Conservation (phyloP, 2,888 invertebrate genomes). For the Timema podura region DNA sequence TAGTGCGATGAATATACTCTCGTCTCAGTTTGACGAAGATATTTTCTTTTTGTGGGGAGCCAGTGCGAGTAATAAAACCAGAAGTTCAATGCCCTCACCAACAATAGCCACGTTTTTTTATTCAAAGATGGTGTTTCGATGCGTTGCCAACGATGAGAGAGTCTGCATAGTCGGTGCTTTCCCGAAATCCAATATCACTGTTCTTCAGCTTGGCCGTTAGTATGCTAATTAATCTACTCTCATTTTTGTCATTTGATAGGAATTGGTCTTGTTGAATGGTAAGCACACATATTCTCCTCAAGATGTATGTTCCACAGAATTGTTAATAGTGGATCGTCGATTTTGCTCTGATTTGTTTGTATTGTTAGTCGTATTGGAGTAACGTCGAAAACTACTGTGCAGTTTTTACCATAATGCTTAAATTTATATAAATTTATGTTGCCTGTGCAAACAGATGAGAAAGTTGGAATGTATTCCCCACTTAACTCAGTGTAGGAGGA, state of each 20-base stretch:
- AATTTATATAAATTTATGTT: neutral
- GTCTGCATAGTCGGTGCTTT: no score
- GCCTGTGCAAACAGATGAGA: no score
- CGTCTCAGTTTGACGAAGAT: neutral
- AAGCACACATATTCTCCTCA: neutral
- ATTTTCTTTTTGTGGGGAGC: neutral
- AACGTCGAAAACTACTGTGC: constrained; percentile 2
- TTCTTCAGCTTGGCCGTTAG: neutral
- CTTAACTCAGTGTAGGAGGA: no score
- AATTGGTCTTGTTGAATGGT: neutral
- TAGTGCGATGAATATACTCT: neutral
- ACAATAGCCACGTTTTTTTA: no score
- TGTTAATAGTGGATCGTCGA: neutral
- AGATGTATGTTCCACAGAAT: neutral
- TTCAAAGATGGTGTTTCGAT: no score
- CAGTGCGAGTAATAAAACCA: neutral
- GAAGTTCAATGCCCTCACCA: neutral
- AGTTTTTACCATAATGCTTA: neutral
- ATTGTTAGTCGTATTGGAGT: neutral
- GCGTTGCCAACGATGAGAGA: no score
- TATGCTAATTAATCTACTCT: no score
- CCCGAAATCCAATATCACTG: no score
- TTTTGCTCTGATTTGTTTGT: neutral
- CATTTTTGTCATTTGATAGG: no score
- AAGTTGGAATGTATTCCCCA: no score